Base-by-base conservation (phyloP, 2,113 vertebrate genomes). In the Bucco capensis region DNA sequence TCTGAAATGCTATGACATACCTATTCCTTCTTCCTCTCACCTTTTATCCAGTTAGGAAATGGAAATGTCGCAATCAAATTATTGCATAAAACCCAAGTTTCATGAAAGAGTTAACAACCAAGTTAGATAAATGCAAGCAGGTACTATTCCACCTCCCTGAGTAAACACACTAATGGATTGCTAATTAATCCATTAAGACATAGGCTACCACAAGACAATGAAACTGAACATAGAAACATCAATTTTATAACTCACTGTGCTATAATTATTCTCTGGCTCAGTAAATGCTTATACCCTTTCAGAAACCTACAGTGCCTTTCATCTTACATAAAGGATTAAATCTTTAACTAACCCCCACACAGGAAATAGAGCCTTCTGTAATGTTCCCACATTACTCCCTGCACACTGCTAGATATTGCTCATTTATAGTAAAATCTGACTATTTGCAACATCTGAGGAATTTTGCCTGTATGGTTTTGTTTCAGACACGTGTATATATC, bases 171-270 rank as follows among this genome's bases (percentile, higher is more conserved):
- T 97, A 94, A 96, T 83, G 93, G 82, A 96, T n/a, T 80, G 54
- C 92, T 96, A 97, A 97, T 97, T 97, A 96, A 96, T 95, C 94
- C 95, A 97, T 97, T 97, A 96, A 97, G 83, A 92, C 87, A 95
- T 83, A 77, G 83, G 82, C 90, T 95, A 96, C 78, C 54, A 86
- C 42, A 96, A 96, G 96, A 97, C 92, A 96, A 96, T 94, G 95
- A 94, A 96, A 97, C 91, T 54, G 89, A 94, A 95, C 94, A 94
- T 72, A 92, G 95, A 94, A 96, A 96, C 92, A 94, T 95, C 91
- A 77, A 95, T 96, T 97, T 95, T 96, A 91, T 92, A 96, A 89
- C 93, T 97, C 96, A 93, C 97, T 78, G 75, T 83, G 92, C 80
- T 95, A 95, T 97, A 97, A 97, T 96, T 95, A 96, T 87, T 96